Conservation (phyloP, 2,113 vertebrate species). For the Butastur rufipennis region DNA sequence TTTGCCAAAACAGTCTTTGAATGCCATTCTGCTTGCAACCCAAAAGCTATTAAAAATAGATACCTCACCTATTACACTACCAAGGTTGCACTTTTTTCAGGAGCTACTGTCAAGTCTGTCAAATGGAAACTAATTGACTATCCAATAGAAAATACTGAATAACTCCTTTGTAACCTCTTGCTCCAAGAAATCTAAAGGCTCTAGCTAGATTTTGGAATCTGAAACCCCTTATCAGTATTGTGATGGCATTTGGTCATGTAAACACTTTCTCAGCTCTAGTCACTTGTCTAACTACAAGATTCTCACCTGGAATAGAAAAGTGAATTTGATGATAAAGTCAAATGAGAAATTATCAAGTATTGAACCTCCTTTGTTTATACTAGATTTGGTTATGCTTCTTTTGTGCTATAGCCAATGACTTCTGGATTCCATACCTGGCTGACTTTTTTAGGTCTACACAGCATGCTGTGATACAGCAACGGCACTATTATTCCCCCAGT, state of each 20-base stretch:
- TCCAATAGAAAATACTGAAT: neutral
- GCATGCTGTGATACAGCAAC: neutral
- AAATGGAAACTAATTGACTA: neutral
- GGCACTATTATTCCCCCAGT: neutral
- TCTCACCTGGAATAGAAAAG: neutral
- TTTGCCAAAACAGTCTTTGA: neutral
- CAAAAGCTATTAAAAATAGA: constrained; percentile 38
- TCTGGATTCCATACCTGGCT: neutral
- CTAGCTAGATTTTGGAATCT: neutral
- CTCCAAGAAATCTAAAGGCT: neutral
- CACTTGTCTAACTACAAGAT: neutral
- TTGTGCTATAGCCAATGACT: neutral
- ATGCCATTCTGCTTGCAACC: neutral
- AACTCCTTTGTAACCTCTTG: neutral
- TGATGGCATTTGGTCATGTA: neutral
- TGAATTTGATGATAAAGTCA: neutral
- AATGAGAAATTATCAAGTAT: neutral
- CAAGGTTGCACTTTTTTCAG: constrained; percentile 8
- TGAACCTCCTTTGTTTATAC: neutral
- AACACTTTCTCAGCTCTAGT: neutral
- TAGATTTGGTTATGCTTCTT: neutral
- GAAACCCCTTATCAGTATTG: neutral
- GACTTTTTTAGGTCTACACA: neutral
- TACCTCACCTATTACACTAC: neutral
- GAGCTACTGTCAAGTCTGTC: constrained; percentile 9